Conservation (phyloP, 1,140 invertebrate genomes). For the Zaprionus inermis region DNA sequence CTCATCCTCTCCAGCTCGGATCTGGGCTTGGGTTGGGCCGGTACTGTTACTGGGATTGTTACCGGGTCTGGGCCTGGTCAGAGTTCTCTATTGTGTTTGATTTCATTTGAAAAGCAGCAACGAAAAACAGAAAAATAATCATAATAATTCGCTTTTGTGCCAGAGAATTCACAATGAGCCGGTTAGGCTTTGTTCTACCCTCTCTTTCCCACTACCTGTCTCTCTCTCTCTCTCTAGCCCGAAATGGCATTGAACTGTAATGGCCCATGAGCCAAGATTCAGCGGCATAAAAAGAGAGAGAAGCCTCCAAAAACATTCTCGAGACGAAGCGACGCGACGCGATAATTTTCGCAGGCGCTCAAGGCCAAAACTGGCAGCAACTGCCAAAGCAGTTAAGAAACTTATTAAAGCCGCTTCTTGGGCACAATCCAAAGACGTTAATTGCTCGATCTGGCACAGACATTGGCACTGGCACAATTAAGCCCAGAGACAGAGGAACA, state of each 20-base stretch:
- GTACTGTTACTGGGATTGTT: background rate
- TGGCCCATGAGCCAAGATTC: conserved; percentile 45
- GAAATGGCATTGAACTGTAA: conserved; percentile 75
- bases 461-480: conserved; percentile 51
- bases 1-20: conserved; percentile 38
- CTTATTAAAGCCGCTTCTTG: conserved; percentile 72
- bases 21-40: conserved; percentile 2
- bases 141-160: conserved; percentile 62
- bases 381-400: conserved; percentile 58
- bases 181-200: conserved; percentile 36
- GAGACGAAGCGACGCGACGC: conserved; percentile 2
- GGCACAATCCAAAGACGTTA: conserved; percentile 65
- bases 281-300: conserved; percentile 31
- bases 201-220: background rate
- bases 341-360: conserved; percentile 59
- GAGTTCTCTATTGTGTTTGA: conserved; percentile 57
- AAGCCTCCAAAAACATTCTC: conserved; percentile 27
- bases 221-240: conserved; percentile 1
- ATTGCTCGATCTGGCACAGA: conserved; percentile 42
- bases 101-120: conserved; percentile 6
- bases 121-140: conserved; percentile 16
- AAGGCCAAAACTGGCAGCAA: conserved; percentile 51
- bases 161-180: conserved; percentile 67
- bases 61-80: conserved; percentile 1
- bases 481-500: conserved; percentile 13